Conservation (phyloP, 1,140 invertebrate species). For the Drosophila equinoxialis region DNA sequence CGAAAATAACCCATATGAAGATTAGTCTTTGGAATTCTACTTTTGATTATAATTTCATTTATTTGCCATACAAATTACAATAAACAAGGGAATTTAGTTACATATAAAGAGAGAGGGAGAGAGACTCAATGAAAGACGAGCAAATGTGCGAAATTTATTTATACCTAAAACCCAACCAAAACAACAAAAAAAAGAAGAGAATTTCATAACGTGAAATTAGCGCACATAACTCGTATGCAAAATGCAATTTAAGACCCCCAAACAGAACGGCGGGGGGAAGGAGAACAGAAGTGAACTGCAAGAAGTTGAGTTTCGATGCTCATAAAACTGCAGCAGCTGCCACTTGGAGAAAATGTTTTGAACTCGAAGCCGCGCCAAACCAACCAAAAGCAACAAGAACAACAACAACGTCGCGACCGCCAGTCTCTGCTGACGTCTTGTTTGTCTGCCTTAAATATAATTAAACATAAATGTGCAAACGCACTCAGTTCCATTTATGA, state of each 20-base stretch:
- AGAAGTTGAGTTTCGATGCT: not conserved
- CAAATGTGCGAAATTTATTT: constrained; percentile 42
- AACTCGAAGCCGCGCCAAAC: constrained; percentile 4
- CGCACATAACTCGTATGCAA: constrained; percentile 57
- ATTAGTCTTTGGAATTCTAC: not conserved
- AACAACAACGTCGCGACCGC: constrained; percentile 2
- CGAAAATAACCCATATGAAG: not conserved
- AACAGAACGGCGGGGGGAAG: not conserved
- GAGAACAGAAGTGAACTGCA: not conserved
- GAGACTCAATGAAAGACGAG: constrained; percentile 28
- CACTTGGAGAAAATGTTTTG: constrained; percentile 10
- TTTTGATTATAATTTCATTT: constrained; percentile 12
- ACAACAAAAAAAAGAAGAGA: constrained; percentile 2
- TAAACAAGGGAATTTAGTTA: not conserved
- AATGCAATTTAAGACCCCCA: constrained; percentile 43
- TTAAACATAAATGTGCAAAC: constrained; percentile 24
- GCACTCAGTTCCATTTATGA: constrained; percentile 23
- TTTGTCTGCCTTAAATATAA: constrained; percentile 22
- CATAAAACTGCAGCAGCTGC: constrained; percentile 12
- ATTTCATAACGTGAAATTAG: constrained; percentile 62
- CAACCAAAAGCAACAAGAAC: no score
- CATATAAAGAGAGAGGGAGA: not conserved
- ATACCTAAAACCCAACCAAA: not conserved
- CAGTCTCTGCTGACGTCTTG: constrained; percentile 20
- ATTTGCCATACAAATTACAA: not conserved